A percentile compares a stretch with the other conserved stretches of the same genome.
Conservation (phyloP, 2,888 invertebrate species). For the Sceliomorpha sp. region DNA sequence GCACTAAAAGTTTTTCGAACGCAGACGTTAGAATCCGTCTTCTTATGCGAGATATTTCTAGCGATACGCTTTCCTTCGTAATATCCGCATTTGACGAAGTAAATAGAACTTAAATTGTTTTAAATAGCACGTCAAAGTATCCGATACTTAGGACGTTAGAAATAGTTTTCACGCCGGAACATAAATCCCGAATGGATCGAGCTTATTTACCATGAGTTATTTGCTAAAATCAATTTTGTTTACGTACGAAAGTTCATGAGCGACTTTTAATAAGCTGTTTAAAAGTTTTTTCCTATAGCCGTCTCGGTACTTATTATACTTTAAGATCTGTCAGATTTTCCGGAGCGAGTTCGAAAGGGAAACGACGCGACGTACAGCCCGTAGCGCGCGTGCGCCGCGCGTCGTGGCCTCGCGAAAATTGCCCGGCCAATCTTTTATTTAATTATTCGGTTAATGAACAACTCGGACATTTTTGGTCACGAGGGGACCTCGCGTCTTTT, state of each 20-base stretch:
- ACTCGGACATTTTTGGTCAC: conserved; percentile 44
- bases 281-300: not conserved
- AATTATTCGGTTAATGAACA: conserved; percentile 52
- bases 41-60: no score
- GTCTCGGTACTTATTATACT: conserved; percentile 6
- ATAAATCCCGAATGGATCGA: not conserved
- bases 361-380: conserved; percentile 12
- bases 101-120: no score
- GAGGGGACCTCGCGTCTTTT: conserved; percentile 27
- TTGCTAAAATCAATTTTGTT: not conserved
- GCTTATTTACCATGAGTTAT: conserved; percentile 1
- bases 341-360: conserved; percentile 14
- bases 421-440: conserved; percentile 28
- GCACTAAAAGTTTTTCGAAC: no score
- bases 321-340: not conserved
- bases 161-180: no score
- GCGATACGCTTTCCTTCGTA: no score
- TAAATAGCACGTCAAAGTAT: no score
- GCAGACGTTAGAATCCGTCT: no score
- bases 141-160: no score
- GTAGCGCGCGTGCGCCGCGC: not conserved
- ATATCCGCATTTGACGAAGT: no score
- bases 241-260: conserved; percentile 4
- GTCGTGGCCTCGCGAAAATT: conserved; percentile 23
- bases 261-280: conserved; percentile 7